Evolutionary conservation across 2,797 vertebrate genomes (phyloP).

Genomic region (Echeneis naucrates): DNA sequence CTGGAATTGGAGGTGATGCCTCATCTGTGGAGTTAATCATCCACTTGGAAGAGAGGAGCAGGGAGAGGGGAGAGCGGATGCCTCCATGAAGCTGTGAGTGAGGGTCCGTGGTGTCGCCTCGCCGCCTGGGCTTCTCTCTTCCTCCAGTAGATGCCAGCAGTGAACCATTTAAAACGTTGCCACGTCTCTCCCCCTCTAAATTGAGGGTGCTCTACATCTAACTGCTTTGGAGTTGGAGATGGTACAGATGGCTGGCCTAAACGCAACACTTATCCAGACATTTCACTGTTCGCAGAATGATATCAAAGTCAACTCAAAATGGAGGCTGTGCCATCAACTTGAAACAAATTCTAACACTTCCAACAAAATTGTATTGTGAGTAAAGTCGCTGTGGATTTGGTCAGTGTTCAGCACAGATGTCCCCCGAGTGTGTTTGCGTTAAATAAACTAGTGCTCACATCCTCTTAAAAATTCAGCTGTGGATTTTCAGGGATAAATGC

Average conservation of each 20-base stretch:
- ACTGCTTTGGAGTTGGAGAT: constrained; percentile 79
- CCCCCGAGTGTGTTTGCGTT: constrained; percentile 76
- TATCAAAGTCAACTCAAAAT: constrained; percentile 85
- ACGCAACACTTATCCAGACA: constrained; percentile 83
- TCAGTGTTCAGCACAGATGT: constrained; percentile 83
- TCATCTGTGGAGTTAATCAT: constrained; percentile 40
- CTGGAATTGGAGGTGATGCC: constrained; percentile 25
- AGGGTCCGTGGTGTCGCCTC: constrained; percentile 15
- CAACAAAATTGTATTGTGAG: constrained; percentile 84
- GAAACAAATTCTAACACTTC: constrained; percentile 84
- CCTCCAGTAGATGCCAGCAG: constrained; percentile 86
- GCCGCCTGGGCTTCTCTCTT: constrained; percentile 10
- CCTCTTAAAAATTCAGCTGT: constrained; percentile 80
- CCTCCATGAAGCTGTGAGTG: background rate
- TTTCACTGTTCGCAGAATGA: constrained; percentile 82
- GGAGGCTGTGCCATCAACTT: constrained; percentile 82
- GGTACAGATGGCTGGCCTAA: constrained; percentile 84
- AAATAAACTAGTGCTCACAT: constrained; percentile 81
- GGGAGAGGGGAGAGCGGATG: background rate
- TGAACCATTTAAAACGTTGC: constrained; percentile 65
- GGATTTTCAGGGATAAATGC: constrained; percentile 80
- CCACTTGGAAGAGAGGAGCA: constrained; percentile 6
- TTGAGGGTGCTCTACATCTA: constrained; percentile 56
- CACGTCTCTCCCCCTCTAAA: constrained; percentile 26
- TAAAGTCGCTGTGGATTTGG: constrained; percentile 78